These are phyloP conservation scores for Phalacrocorax aristotelis DNA, from an alignment of 2,113 vertebrate genomes.

Conservation along the genomic window DNA sequence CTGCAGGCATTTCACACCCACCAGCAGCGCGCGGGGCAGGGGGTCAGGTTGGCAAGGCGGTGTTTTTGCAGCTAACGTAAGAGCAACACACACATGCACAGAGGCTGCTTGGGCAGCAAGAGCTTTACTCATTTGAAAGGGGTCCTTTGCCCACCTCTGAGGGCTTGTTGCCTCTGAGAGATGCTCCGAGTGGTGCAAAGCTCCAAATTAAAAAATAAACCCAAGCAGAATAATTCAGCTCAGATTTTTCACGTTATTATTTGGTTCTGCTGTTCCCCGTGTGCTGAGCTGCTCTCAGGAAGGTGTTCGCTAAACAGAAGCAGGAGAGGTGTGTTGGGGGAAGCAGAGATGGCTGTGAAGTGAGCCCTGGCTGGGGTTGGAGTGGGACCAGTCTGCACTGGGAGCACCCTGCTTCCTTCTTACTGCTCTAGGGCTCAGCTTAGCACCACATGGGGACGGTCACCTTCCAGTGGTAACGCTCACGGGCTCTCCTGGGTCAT, in stretches of 20 bases:
- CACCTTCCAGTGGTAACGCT: neutral
- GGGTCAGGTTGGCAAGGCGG: neutral
- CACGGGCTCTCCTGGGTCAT: neutral
- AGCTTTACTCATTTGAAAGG: neutral
- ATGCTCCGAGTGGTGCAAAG: neutral
- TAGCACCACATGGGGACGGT: neutral
- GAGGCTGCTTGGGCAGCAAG: neutral
- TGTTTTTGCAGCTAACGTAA: neutral
- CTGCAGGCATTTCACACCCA: conserved; percentile 26
- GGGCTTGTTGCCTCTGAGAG: neutral
- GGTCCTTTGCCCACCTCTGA: neutral
- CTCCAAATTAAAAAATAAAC: neutral
- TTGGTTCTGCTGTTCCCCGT: neutral
- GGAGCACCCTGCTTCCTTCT: neutral
- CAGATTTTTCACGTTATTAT: neutral
- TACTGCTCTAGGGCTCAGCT: neutral
- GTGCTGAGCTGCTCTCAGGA: neutral
- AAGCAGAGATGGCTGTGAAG: neutral
- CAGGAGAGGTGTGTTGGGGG: neutral
- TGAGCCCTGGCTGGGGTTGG: neutral
- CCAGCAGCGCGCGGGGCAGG: neutral
- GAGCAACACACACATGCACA: neutral
- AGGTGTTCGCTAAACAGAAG: neutral
- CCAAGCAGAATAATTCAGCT: neutral
- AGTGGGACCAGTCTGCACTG: neutral